Evolutionary conservation across 2,888 invertebrate genomes (phyloP).

Genomic region (Ephialtes manifestator): DNA sequence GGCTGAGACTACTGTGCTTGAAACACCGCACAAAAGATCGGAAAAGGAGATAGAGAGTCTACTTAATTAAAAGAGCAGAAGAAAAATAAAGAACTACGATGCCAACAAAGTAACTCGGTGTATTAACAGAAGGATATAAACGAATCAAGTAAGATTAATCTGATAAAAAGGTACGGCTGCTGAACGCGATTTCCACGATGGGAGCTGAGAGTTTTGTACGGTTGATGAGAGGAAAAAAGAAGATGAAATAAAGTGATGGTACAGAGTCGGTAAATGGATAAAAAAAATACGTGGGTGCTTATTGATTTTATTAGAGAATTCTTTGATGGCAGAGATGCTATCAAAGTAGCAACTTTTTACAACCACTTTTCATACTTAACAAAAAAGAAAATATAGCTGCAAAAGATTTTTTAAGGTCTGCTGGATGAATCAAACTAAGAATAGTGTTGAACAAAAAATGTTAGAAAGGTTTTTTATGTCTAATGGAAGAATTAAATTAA

Average conservation of each 20-base stretch:
- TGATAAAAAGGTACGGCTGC: slow-evolving; percentile 7
- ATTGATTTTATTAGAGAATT: background rate
- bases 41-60: slow-evolving; percentile 1
- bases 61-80: background rate
- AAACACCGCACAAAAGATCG: background rate
- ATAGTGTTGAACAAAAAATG: too few relatives aligned
- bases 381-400: too few relatives aligned
- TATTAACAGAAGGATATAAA: background rate
- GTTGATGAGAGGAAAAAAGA: background rate
- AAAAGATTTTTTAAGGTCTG: too few relatives aligned
- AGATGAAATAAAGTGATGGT: background rate
- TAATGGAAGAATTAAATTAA: too few relatives aligned
- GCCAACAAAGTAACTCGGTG: background rate
- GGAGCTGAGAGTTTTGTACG: background rate
- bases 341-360: too few relatives aligned
- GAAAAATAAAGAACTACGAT: background rate
- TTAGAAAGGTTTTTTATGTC: too few relatives aligned
- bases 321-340: too few relatives aligned
- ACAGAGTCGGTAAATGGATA: background rate
- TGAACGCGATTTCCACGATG: background rate
- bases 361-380: too few relatives aligned
- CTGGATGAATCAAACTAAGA: too few relatives aligned
- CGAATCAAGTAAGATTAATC: slow-evolving; percentile 18
- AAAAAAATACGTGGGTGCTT: background rate
- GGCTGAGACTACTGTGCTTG: slow-evolving; percentile 3